These are phyloP conservation scores for Netelia fuscicornis DNA, from an alignment of 2,888 invertebrate genomes.

Conservation along the genomic window DNA sequence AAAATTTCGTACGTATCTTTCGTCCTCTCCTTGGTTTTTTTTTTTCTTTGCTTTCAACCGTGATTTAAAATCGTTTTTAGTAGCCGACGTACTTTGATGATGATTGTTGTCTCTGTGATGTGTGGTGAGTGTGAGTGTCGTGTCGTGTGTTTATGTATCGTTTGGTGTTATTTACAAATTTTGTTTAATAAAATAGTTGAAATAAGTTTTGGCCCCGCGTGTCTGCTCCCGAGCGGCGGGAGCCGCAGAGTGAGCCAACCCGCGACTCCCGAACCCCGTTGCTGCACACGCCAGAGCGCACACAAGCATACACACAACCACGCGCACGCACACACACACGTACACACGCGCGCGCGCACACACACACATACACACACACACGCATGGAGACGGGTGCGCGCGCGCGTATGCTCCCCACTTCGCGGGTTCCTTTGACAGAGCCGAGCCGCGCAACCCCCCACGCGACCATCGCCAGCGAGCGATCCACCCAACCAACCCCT, in stretches of 20 bases:
- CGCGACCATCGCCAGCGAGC: constrained; percentile 63
- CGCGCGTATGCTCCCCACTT: constrained; percentile 9
- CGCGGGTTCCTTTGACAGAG: constrained; percentile 60
- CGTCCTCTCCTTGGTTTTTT: neutral
- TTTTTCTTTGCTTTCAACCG: neutral
- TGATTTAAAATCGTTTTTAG: constrained; percentile 24
- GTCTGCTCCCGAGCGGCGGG: constrained; percentile 85
- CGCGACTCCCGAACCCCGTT: constrained; percentile 79
- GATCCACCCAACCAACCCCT: constrained; percentile 50
- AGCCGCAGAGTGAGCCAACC: constrained; percentile 85
- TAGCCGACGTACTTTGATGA: constrained; percentile 41
- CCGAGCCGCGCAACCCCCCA: constrained; percentile 68
- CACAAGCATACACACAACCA: constrained; percentile 8
- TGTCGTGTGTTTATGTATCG: constrained; percentile 59
- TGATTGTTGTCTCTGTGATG: constrained; percentile 69
- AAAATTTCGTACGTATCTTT: constrained; percentile 2
- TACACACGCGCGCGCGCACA: neutral
- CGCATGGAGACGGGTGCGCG: constrained; percentile 40
- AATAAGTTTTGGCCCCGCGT: constrained; percentile 84
- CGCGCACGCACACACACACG: constrained; percentile 31
- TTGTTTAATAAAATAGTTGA: constrained; percentile 82
- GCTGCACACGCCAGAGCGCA: constrained; percentile 65
- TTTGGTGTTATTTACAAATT: constrained; percentile 82
- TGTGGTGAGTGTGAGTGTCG: constrained; percentile 11
- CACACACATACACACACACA: constrained; percentile 30